These are phyloP conservation scores for Malurus elegans DNA, from an alignment of 2,113 vertebrate genomes.

Conservation along the genomic window DNA sequence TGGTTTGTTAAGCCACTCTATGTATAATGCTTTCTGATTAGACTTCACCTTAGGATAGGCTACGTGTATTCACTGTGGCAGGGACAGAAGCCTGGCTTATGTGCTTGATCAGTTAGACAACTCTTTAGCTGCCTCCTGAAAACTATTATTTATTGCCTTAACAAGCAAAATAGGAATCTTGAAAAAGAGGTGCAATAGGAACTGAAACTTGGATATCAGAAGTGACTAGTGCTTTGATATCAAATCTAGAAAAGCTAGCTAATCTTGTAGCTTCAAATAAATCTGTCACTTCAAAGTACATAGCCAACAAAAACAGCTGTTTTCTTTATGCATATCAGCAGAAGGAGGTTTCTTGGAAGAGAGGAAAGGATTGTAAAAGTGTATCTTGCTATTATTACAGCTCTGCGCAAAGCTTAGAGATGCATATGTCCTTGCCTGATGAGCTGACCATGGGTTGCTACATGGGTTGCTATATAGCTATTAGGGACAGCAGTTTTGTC, in stretches of 20 bases:
- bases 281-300: not conserved
- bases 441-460: not conserved
- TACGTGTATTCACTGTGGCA: not conserved
- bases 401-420: not conserved
- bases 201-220: not conserved
- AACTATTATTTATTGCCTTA: not conserved
- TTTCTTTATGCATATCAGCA: not conserved
- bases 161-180: not conserved
- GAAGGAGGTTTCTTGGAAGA: not conserved
- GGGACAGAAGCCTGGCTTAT: not conserved
- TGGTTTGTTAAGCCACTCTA: not conserved
- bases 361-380: not conserved
- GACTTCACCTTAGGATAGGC: fast-evolving
- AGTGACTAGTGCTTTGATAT: not conserved
- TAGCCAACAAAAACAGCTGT: not conserved
- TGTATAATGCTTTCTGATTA: not conserved
- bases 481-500: not conserved
- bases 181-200: not conserved
- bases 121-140: not conserved
- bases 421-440: not conserved
- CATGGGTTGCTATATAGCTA: fast-evolving
- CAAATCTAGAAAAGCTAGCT: not conserved
- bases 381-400: not conserved
- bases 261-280: not conserved
- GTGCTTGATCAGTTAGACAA: not conserved